Evolutionary conservation across 2,888 invertebrate species (phyloP).

Genomic region (Ctena decussata): DNA sequence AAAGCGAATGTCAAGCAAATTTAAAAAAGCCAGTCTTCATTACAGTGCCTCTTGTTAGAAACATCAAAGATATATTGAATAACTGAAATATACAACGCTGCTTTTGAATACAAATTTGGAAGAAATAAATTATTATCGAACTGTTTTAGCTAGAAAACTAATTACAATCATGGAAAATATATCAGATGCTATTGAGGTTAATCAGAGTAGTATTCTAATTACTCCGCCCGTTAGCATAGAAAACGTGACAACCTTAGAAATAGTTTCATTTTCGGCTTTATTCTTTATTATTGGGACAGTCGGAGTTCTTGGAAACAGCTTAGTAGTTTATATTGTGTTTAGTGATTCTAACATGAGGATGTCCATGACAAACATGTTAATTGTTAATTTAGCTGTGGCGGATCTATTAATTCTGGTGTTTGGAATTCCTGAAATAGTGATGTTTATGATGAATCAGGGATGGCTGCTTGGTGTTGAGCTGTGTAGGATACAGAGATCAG

Average conservation of each 20-base stretch:
- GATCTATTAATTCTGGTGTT: conserved; percentile 85
- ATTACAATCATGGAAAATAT: background rate
- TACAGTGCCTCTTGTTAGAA: too few relatives aligned
- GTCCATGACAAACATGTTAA: conserved; percentile 85
- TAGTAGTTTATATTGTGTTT: conserved; percentile 85
- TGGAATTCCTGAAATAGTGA: conserved; percentile 86
- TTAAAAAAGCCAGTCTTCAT: too few relatives aligned
- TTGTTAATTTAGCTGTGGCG: conserved; percentile 85
- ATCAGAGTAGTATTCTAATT: background rate
- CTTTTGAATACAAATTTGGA: too few relatives aligned
- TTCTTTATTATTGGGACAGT: conserved; percentile 84
- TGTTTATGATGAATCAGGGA: conserved; percentile 84
- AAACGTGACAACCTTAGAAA: conserved; percentile 86
- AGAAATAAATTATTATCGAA: too few relatives aligned
- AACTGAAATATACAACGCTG: too few relatives aligned
- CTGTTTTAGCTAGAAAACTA: too few relatives aligned
- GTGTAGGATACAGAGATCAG: conserved; percentile 86
- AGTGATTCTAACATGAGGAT: conserved; percentile 84
- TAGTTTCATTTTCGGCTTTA: conserved; percentile 79
- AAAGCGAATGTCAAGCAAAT: too few relatives aligned
- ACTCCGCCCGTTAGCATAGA: conserved; percentile 13
- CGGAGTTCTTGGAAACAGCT: conserved; percentile 85
- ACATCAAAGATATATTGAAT: too few relatives aligned
- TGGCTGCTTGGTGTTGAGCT: conserved; percentile 84
- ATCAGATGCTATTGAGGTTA: background rate